phyloP scores from a whole-genome alignment of 2,888 invertebrate genomes.

The Drosophila nr. fundita region DNA sequence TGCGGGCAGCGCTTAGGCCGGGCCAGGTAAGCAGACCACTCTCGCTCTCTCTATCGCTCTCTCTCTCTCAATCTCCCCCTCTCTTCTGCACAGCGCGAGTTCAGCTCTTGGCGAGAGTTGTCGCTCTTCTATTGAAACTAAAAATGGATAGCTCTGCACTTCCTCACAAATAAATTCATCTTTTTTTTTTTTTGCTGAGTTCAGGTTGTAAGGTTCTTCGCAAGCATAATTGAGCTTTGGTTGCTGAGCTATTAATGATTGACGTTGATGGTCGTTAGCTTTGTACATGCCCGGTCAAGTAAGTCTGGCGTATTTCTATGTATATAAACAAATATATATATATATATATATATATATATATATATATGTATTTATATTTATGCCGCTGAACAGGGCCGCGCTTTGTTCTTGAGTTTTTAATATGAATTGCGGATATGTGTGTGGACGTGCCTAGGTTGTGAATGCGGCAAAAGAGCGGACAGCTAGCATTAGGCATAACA shows the following conservation, averaged over 20 bases:
- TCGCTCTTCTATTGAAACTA: conserved; percentile 5
- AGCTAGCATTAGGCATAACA: conserved; percentile 2
- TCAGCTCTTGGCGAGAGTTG: conserved; percentile 17
- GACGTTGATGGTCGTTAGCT: conserved; percentile 46
- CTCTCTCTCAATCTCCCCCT: neutral
- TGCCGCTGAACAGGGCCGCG: conserved; percentile 41
- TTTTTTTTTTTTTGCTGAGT: conserved; percentile 15
- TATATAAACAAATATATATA: neutral
- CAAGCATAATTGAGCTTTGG: conserved; percentile 30
- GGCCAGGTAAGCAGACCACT: conserved; percentile 28
- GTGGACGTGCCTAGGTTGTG: conserved; percentile 62
- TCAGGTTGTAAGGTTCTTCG: conserved; percentile 45
- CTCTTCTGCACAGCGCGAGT: neutral
- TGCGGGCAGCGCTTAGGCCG: conserved; percentile 9
- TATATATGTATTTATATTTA: conserved; percentile 6
- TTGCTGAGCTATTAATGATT: conserved; percentile 32
- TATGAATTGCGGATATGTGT: conserved; percentile 68
- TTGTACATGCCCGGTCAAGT: conserved; percentile 27
- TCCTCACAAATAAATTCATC: conserved; percentile 9
- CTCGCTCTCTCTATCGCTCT: conserved; percentile 1
- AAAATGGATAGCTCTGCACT: conserved; percentile 12
- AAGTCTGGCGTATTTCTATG: conserved; percentile 1
- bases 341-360: neutral
- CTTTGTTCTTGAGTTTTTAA: conserved; percentile 71
- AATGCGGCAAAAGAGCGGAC: conserved; percentile 32